These are phyloP conservation scores for Metridium senile DNA, from an alignment of 92 coral and sea anemone genomes.

Conservation along the genomic window DNA sequence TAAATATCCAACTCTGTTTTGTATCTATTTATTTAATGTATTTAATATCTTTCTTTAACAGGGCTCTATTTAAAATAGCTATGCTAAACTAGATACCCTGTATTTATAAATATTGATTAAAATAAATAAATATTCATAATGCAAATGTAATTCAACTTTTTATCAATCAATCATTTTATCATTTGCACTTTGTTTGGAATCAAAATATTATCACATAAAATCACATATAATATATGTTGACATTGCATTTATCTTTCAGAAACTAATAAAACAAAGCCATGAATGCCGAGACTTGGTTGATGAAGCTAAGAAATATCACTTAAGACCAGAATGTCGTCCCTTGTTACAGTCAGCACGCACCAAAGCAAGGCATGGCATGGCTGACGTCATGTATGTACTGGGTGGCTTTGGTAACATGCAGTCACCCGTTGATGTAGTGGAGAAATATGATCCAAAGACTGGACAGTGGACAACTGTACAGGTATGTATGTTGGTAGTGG, in stretches of 20 bases:
- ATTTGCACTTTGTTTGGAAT: too few relatives aligned
- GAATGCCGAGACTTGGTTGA: slow-evolving; percentile 96
- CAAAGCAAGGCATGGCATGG: slow-evolving; percentile 81
- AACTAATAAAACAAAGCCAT: slow-evolving; percentile 71
- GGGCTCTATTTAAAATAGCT: too few relatives aligned
- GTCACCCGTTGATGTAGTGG: slow-evolving; percentile 90
- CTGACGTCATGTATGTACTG: slow-evolving; percentile 90
- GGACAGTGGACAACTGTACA: slow-evolving; percentile 72
- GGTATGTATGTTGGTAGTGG: too few relatives aligned
- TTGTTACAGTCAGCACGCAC: slow-evolving; percentile 85
- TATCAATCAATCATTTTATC: too few relatives aligned
- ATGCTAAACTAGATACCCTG: too few relatives aligned
- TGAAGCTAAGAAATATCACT: slow-evolving; percentile 93
- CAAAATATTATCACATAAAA: too few relatives aligned
- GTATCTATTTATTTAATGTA: too few relatives aligned
- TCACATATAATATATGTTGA: background rate
- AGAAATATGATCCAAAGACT: slow-evolving; percentile 89
- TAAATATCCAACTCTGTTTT: too few relatives aligned
- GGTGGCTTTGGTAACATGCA: slow-evolving; percentile 98
- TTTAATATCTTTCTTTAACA: too few relatives aligned
- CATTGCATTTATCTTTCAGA: slow-evolving; percentile 27
- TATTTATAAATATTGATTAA: too few relatives aligned
- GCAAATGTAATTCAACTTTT: too few relatives aligned
- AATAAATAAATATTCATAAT: too few relatives aligned
- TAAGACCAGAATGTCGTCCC: slow-evolving; percentile 94